Percentiles rank a stretch among this genome's conserved stretches.
phyloP scores from a whole-genome alignment of 2,797 vertebrate genomes.

The Sebastes hopkinsi region DNA sequence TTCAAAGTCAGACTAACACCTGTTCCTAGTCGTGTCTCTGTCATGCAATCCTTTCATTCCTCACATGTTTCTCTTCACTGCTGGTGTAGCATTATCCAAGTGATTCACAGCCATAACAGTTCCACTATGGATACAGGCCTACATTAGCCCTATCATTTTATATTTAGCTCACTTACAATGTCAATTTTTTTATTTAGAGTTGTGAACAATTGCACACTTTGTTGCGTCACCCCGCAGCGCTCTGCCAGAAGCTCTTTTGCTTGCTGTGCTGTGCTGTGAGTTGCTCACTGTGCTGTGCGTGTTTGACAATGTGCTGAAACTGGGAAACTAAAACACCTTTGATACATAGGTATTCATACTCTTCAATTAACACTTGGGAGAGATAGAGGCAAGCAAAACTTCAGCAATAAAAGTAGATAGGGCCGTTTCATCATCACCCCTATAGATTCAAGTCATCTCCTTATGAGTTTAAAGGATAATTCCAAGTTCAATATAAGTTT shows the following conservation, averaged over 20 bases:
- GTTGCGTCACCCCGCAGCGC: constrained; percentile 24
- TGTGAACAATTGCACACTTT: constrained; percentile 30
- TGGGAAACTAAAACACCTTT: constrained; percentile 15
- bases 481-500: not conserved
- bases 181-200: not conserved
- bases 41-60: constrained; percentile 17
- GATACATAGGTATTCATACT: not conserved
- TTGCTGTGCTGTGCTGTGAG: not conserved
- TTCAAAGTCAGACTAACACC: constrained; percentile 8
- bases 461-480: not conserved
- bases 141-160: constrained; percentile 10
- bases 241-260: constrained; percentile 20
- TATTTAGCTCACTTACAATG: constrained; percentile 29
- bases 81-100: not conserved
- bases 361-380: constrained; percentile 37
- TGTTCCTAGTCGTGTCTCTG: constrained; percentile 8
- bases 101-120: not conserved
- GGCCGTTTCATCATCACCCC: not conserved
- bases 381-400: not conserved
- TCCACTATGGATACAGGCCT: not conserved
- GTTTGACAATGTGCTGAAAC: constrained; percentile 19
- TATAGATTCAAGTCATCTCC: not conserved
- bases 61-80: not conserved
- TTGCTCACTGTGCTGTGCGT: not conserved
- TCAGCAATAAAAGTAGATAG: not conserved